phyloP scores from a whole-genome alignment of 2,113 vertebrate genomes.

The Anthoscopus minutus region DNA sequence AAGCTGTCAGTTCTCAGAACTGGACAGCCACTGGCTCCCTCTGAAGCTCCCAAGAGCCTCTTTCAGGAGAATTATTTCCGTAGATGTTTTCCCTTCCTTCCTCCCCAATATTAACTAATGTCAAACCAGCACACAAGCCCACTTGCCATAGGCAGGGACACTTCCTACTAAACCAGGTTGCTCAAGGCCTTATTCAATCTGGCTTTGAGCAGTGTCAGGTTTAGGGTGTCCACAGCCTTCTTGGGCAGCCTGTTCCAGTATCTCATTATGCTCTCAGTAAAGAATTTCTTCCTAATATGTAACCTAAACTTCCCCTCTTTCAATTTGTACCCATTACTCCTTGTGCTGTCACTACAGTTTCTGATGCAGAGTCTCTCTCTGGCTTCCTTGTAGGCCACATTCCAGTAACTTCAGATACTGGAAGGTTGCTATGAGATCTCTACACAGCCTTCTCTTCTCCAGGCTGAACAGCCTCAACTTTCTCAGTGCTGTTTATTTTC shows the following conservation, averaged over 20 bases:
- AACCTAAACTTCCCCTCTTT: not conserved
- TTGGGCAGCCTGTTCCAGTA: not conserved
- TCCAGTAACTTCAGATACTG: not conserved
- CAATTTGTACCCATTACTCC: not conserved
- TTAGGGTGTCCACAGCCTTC: not conserved
- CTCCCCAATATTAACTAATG: no score
- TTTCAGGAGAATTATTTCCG: no score
- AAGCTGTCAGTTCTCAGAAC: no score
- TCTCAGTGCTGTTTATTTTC: not conserved
- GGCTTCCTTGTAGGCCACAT: not conserved
- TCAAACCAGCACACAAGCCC: no score
- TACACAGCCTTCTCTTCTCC: not conserved
- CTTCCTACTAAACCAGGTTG: not conserved
- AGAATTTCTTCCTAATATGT: not conserved
- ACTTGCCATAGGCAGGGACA: not conserved
- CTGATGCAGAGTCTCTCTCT: not conserved
- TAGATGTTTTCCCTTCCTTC: no score
- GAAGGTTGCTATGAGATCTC: not conserved
- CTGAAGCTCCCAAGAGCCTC: no score
- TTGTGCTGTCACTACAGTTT: not conserved
- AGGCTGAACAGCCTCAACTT: not conserved
- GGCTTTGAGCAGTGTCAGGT: not conserved
- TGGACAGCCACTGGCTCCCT: no score
- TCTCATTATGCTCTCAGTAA: not conserved
- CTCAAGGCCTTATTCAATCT: not conserved